Evolutionary conservation across 2,888 invertebrate genomes (phyloP).

Genomic region (Clanis bilineata): DNA sequence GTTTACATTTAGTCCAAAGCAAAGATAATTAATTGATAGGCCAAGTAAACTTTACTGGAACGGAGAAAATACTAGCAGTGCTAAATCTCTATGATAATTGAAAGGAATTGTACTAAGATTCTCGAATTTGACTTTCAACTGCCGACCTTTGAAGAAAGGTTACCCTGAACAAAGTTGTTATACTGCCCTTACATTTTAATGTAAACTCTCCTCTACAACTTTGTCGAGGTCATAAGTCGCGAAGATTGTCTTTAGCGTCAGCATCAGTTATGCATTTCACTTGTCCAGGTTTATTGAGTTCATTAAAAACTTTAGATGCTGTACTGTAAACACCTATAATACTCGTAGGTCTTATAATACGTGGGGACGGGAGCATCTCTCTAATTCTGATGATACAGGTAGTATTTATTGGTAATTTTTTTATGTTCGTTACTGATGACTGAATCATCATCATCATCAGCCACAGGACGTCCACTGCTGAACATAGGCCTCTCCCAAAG

Average conservation of each 20-base stretch:
- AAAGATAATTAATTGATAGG: background rate
- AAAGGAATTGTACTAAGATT: background rate
- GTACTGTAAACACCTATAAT: too few species aligned
- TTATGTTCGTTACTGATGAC: too few species aligned
- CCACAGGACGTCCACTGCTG: too few species aligned
- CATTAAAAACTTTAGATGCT: slow-evolving; percentile 3
- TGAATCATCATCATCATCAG: too few species aligned
- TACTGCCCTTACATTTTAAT: background rate
- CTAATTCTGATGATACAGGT: too few species aligned
- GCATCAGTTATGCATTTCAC: background rate
- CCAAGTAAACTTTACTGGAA: background rate
- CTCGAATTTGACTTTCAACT: background rate
- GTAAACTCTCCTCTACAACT: background rate
- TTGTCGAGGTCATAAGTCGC: background rate
- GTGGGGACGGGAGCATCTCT: too few species aligned
- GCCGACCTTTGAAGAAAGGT: background rate
- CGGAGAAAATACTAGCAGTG: background rate
- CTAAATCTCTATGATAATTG: background rate
- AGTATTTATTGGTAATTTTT: too few species aligned
- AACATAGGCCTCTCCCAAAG: too few species aligned
- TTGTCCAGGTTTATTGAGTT: slow-evolving; percentile 4
- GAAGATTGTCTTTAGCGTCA: slow-evolving; percentile 1
- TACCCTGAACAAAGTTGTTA: background rate
- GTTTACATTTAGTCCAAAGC: background rate
- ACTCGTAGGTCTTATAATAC: too few species aligned